Evolutionary conservation across 2,113 vertebrate genomes (phyloP), one percentile per base, ranked within the genome.

Genomic region (Conger conger): DNA sequence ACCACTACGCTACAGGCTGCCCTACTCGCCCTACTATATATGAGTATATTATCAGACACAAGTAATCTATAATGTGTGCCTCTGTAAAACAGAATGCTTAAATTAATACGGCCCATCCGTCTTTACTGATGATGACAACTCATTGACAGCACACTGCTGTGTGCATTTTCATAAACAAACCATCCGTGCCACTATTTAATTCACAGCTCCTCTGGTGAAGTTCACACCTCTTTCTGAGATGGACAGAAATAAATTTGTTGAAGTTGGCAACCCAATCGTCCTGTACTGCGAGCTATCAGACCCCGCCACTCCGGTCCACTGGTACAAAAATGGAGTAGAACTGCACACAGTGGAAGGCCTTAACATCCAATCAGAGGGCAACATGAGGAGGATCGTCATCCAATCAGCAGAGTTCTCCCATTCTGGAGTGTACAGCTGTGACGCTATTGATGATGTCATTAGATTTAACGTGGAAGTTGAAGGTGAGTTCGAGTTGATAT

Each of bases 391-490:
- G 86, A 95, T 96, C 81, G 94, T 95, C 88, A 95, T 96, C 88
- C 95, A 95, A n/a, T 94, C 95, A 83, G 94, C 95, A 84, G 94
- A 94, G 87, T 94, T 95, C 81, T 92, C 92, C 78, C 94, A 96
- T 88, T 96, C 95, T 1, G 96, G 96, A 76, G 94, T 96, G 36
- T 96, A 96, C 63, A 95, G 93, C 90, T 96, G 96, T 40, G 95
- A 96, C 82, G 94, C 95, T 81, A 94, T 95, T 54, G 95, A 96
- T 88, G 95, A 96, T 36, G 93, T 94, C 88, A 95, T 95, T 83
- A 92, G 94, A 82, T 96, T 96, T 91, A 95, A 94, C 68, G 95
- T 96, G 85, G 95, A 95, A 89, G 95, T 96, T 57, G 93, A 95
- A 86, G 95, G 96, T 96, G 86, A 94, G 94, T 91, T 80, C 57